Base-by-base conservation (phyloP, 2,888 invertebrate species). In the Hipparchia sbordonii region DNA sequence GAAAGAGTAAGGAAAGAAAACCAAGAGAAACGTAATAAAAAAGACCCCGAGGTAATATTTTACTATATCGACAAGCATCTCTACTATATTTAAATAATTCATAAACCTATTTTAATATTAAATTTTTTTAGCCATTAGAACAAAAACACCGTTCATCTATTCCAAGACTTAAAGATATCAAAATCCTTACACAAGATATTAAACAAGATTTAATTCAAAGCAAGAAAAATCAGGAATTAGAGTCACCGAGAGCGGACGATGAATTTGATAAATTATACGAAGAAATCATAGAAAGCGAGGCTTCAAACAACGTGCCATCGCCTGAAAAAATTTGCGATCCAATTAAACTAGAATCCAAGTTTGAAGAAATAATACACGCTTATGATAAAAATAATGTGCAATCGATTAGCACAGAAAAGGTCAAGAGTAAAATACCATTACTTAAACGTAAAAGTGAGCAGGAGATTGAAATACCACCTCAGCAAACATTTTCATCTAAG, bases 201-300 rank as follows among this genome's bases (percentile, higher is more conserved):
- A 59, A 73, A 54, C 65, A 3, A 8, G 70, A 66, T 13, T 48
- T 62, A 8, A 67, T 63, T 46, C 46, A 73, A 23, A 51, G 63
- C 23, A 72, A 74, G 73, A 57, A 77, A 45, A 69, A 69, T 8
- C 65, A 73, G n/a, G 74, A 60, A 23, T 9, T 65, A 6, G 71
- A 77, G 48, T 74, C 72, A 9, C 67, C 67, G 7, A 74, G 71
- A 74, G 69, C 84, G 0, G 89, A 90, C 5, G 91, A 92, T 2
- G 92, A 91, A 77, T 93, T 93, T 63, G 92, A 93, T 6, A 91
- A 89, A 81, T 79, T 93, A 51, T 93, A 89, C 70, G 88, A 89
- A 72, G 88, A 91, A 82, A 85, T 89, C 4, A 81, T 86, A 1
- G 84, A 85, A 23, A 78, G 73, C 12, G 74, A 72, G 61, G 62